Base-by-base conservation (phyloP, 2,797 vertebrate genomes). In the Bufotes viridis region DNA sequence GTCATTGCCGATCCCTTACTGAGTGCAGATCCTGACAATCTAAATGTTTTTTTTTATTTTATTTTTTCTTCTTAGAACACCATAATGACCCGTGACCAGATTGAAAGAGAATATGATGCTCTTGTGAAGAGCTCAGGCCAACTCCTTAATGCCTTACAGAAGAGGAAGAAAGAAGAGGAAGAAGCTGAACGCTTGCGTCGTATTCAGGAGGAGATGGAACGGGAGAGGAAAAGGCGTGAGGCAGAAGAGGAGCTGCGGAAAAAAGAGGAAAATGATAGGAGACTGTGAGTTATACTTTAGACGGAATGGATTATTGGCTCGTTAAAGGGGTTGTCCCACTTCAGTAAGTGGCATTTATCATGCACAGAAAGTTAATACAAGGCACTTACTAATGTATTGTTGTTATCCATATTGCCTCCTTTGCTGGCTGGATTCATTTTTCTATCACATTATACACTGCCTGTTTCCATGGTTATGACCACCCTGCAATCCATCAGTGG, bases 171-270 rank as follows among this genome's bases (percentile, higher is more conserved):
- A 91, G 96, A 99, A 91, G 97, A 99, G 89, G 98, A 99, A 87
- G 98, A 99, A 93, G 94, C 96, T 0, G 97, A 98, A 93, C 93
- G 98, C 15, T 94, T 99, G 60, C 94, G 93, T 0, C 96, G 92
- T 67, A 99, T 99, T 92, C 97, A 98, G 91, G 97, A 98, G 90
- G 98, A 99, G 92, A 99, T 99, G 98, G 97, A 98, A 90, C 94
- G 92, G 69, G 98, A 99, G 92, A 96, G 90, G 90, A 96, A 93
- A 92, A 96, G 97, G 88, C 96, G 94, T 26, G 96, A 98, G 87
- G 96, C 97, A 87, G 97, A 98, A 34, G 97, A 99, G 69, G 90
- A 88, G 18, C 94, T 90, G 0, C 95, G 96, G 78, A 94, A 91
- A 84, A 97, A 97, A 93, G 98, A 98, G 22, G 97, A 97, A 82